Evolutionary conservation across 2,113 vertebrate genomes (phyloP), one percentile per base, ranked within the genome.

Genomic region (Prinia subflava): DNA sequence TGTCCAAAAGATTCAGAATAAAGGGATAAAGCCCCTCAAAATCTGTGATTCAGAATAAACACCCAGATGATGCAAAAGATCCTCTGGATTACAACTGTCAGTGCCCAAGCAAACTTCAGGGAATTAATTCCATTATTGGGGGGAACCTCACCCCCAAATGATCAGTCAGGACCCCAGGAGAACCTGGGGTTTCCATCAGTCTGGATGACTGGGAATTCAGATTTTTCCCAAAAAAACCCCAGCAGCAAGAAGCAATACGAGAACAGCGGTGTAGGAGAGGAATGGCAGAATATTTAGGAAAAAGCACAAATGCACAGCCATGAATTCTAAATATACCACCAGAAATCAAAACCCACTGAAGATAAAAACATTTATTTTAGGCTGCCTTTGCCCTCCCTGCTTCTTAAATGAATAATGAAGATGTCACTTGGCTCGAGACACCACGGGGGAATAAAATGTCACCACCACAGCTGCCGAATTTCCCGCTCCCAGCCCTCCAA

Each of bases 401-500:
- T 93, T 89, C 84, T 94, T 94, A 94, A 96, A 70, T 89, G 92
- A 97, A 97, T 96, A 97, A 98, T 94, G 92, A 97, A 97, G 95
- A 97, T 68, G 80, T 91, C 92, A 77, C 93, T 95, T 91, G 92
- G 96, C 89, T 97, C 84, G 41, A 64, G 92, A 90, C 88, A 88
- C 94, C 90, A 73, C 11, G 1, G 52, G 90, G 96, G 96, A 97
- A 98, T 97, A 97, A 97, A 97, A 98, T 96, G 96, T 97, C 94
- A 97, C 93, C 63, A 31, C 35, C 4, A n/a, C 95, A 98, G 96
- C 91, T 97, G 96, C 95, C 84, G 22, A 91, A 90, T 79, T 95
- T 95, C 95, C 96, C 89, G 12, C 95, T 97, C 78, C 82, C 93
- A 94, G 96, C 83, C 87, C 91, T 96, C 91, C 95, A 97, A 97